Evolutionary conservation across 2,113 vertebrate genomes (phyloP), one percentile per base, ranked within the genome.

Genomic region (Syrrhaptes paradoxus): DNA sequence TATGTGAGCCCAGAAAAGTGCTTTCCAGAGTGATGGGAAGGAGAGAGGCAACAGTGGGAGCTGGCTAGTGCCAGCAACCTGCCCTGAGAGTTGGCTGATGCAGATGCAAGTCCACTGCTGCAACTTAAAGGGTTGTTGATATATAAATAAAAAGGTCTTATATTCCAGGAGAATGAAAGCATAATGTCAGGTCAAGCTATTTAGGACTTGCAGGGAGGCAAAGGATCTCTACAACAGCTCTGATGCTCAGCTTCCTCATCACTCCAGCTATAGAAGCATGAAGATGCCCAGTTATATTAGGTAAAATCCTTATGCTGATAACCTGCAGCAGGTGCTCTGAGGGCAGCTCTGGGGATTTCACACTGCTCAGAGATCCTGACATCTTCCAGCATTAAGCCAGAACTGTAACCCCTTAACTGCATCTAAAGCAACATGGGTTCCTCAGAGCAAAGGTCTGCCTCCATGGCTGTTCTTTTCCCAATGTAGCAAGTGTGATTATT

Each of bases 361-460:
- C 10, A 14, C 41, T 51, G 36, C 67, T 80, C 76, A 90, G 59
- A 73, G 49, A 80, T 73, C 36, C 68, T 45, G 46, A 26, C 55
- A 12, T 48, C 77, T 88, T 77, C 76, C 55, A 74, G 48, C 17
- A 57, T 66, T 83, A 80, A 62, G 28, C 52, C 36, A 72, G 55
- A 77, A 52, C 84, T 72, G 49, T 7, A 32, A 17, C n/a, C n/a
- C 38, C n/a, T 89, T 91, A 70, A 45, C 8, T 4, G 73, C 70
- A 48, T 76, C 52, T 77, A 46, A 68, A 51, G n/a, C 46, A 90
- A 34, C 49, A 45, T 0, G 10, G 45, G 24, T 26, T 68, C 26
- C 55, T 86, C 16, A 22, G 61, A 90, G 45, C 73, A 89, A 90
- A 93, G 82, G 54, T 70, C 71, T 85, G 54, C 86, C 58, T 67